Evolutionary conservation across 2,797 vertebrate genomes (phyloP).

Genomic region (Champsocephalus gunnari): DNA sequence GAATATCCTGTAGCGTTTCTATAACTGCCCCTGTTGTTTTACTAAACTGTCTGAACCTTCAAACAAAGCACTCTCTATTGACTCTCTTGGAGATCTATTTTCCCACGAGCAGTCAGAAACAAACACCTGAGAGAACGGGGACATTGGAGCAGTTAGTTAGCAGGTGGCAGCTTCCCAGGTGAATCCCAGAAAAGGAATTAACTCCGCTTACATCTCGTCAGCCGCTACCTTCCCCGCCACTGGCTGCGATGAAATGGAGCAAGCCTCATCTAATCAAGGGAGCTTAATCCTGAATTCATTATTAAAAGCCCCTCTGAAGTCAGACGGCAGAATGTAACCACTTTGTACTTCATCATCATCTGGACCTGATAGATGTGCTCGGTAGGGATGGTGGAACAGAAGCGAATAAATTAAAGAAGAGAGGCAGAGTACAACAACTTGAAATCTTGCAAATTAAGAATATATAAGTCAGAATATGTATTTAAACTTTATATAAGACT

Average conservation of each 20-base stretch:
- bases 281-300: conserved; percentile 55
- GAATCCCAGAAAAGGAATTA: conserved; percentile 36
- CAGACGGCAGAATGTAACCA: conserved; percentile 32
- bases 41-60: background rate
- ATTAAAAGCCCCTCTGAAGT: conserved; percentile 57
- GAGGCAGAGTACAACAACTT: background rate
- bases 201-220: conserved; percentile 24
- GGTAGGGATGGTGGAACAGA: background rate
- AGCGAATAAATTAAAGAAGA: background rate
- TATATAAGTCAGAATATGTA: too few relatives aligned
- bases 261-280: conserved; percentile 58
- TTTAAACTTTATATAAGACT: too few relatives aligned
- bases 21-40: background rate
- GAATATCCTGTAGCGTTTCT: background rate
- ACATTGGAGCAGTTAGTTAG: conserved; percentile 22
- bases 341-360: conserved; percentile 61
- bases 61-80: background rate
- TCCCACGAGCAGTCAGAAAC: conserved; percentile 9
- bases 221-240: conserved; percentile 15
- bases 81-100: background rate
- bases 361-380: conserved; percentile 24
- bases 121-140: conserved; percentile 20
- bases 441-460: too few relatives aligned
- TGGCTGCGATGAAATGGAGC: conserved; percentile 32
- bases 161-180: conserved; percentile 38